Evolutionary conservation across 2,113 vertebrate genomes (phyloP).

Genomic region (Aramus guarauna): DNA sequence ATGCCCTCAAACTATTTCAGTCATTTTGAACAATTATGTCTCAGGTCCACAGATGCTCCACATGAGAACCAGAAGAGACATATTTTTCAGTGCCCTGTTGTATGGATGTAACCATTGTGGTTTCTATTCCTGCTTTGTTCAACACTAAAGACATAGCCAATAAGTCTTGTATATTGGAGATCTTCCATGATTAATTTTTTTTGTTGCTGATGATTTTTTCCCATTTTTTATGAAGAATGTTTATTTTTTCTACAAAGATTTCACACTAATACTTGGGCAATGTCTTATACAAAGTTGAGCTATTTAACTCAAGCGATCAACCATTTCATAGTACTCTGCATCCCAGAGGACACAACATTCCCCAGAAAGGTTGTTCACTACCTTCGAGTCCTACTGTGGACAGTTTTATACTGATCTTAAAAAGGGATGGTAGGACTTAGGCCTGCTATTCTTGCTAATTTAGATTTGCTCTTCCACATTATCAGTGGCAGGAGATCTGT

Average conservation of each 20-base stretch:
- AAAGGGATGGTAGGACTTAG: background rate
- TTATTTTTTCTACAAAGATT: background rate
- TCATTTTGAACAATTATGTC: background rate
- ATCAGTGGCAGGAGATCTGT: background rate
- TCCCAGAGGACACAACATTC: background rate
- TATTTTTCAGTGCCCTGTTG: background rate
- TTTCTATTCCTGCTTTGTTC: background rate
- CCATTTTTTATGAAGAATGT: background rate
- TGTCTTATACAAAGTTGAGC: background rate
- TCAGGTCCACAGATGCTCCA: background rate
- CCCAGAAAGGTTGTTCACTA: background rate
- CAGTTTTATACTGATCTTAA: background rate
- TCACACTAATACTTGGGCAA: background rate
- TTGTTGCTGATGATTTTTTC: background rate
- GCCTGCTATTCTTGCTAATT: background rate
- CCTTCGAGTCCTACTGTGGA: background rate
- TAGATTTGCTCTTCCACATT: background rate
- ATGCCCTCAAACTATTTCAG: background rate
- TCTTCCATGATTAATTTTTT: background rate
- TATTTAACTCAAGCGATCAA: background rate
- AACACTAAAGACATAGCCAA: background rate
- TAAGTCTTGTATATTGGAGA: background rate
- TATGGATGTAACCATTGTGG: background rate
- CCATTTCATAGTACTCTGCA: background rate
- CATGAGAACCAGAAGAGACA: background rate